A percentile compares a stretch with the other conserved stretches of the same genome.
Evolutionary conservation across 2,797 vertebrate genomes (phyloP).

Genomic region (Lepus townsendii): DNA sequence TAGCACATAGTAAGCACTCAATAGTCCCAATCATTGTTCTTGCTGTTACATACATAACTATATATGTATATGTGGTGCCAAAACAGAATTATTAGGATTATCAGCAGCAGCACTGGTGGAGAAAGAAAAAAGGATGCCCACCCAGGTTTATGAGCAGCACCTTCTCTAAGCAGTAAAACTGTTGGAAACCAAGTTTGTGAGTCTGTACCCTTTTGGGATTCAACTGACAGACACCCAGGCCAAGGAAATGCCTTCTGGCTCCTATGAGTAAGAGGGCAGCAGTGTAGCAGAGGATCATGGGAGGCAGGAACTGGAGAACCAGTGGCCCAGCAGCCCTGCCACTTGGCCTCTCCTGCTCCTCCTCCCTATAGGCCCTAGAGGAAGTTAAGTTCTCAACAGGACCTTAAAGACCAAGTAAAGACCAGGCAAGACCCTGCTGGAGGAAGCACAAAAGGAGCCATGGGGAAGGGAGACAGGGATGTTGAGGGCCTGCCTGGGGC

Average conservation of each 20-base stretch:
- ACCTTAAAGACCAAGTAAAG: not conserved
- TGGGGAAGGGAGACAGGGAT: not conserved
- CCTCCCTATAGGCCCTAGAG: not conserved
- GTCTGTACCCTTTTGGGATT: not conserved
- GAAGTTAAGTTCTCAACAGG: not conserved
- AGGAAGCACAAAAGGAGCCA: not conserved
- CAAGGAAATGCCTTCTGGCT: not conserved
- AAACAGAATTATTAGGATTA: not conserved
- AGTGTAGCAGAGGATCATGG: not conserved
- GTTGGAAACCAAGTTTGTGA: not conserved
- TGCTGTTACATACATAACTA: not conserved
- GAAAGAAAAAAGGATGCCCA: constrained; percentile 35
- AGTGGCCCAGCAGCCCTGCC: not conserved
- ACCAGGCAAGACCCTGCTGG: not conserved
- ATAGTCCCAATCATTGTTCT: not conserved
- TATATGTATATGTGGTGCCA: too few relatives aligned
- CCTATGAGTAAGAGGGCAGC: not conserved
- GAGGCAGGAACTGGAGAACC: not conserved
- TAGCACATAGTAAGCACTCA: not conserved
- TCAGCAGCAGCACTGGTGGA: not conserved
- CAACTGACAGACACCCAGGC: not conserved
- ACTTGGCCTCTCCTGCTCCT: not conserved
- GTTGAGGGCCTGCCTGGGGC: not conserved
- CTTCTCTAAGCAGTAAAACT: not conserved
- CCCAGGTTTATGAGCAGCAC: not conserved